Conservation (phyloP, 2,888 invertebrate species). For the Oegoconia quadripuncta region DNA sequence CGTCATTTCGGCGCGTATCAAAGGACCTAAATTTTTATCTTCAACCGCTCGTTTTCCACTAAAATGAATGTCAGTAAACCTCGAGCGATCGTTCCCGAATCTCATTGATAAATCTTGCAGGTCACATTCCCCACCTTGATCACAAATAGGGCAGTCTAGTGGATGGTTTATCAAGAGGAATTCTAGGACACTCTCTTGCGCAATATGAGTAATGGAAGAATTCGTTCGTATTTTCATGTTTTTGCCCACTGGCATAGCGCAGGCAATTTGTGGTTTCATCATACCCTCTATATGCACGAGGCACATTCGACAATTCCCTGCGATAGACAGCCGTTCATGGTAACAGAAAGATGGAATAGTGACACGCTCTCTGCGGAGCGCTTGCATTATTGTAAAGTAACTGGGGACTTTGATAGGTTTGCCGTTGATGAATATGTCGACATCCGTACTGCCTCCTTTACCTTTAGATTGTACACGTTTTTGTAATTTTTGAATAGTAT, state of each 20-base stretch:
- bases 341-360: slow-evolving; percentile 96
- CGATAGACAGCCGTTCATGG: slow-evolving; percentile 97
- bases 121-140: slow-evolving; percentile 97
- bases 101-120: slow-evolving; percentile 98
- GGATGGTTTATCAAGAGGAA: slow-evolving; percentile 98
- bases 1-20: slow-evolving; percentile 98
- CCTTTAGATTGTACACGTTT: too few relatives aligned
- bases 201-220: slow-evolving; percentile 87
- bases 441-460: too few relatives aligned
- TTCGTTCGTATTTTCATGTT: slow-evolving; percentile 98
- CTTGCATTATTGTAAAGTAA: slow-evolving; percentile 95
- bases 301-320: slow-evolving; percentile 99
- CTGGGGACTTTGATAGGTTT: slow-evolving; percentile 93
- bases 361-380: slow-evolving; percentile 42
- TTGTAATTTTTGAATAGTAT: slow-evolving; percentile 22
- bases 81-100: slow-evolving; percentile 95
- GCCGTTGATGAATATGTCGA: slow-evolving; percentile 96
- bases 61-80: slow-evolving; percentile 94
- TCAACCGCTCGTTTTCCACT: slow-evolving; percentile 96
- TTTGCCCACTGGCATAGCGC: slow-evolving; percentile 98
- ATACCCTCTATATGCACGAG: slow-evolving; percentile 98
- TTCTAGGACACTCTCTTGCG: slow-evolving; percentile 93
- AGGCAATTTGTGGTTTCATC: slow-evolving; percentile 97
- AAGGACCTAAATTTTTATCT: slow-evolving; percentile 97
- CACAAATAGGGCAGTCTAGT: slow-evolving; percentile 99